Evolutionary conservation across 2,113 vertebrate genomes (phyloP), one percentile per base, ranked within the genome.

Genomic region (Semicossyphus pulcher): DNA sequence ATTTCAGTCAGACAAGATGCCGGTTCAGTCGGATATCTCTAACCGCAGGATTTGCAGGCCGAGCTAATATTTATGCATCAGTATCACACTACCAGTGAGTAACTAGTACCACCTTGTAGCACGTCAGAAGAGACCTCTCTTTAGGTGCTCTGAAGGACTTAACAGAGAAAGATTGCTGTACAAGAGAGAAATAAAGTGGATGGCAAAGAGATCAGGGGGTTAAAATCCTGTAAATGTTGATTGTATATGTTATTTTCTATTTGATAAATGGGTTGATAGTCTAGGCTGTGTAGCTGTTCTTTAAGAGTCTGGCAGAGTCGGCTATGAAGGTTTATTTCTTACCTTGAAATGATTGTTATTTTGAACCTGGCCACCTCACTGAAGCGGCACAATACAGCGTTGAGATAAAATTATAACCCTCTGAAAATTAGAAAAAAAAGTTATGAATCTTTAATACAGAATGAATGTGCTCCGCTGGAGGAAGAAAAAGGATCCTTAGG

Each of bases 381-480:
- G 42, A 59, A 61, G 68, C 66, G 65, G 67, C 31, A 58, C 49
- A 72, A 76, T 73, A 78, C 77, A 70, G 53, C 71, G 76, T 15
- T 70, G 49, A 76, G 66, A 83, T 69, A 53, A 83, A 89, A 75
- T 71, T 61, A 58, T 78, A 76, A 62, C 66, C 51, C 64, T 52
- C 64, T 68, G 52, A 78, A 80, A 78, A 75, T 78, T 49, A 48
- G 18, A 31, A 61, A 69, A 32, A 49, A 20, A 56, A 74, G 31
- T 45, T 56, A 59, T 81, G 67, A 85, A 80, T 81, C 32, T 83
- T 80, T 83, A 76, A 86, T 83, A 57, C 20, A 20, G 45, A 83
- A 65, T 58, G 60, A 85, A 67, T 60, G 36, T 70, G 52, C 63
- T 74, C 41, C 48, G 51, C 67, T 36, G 36, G 58, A 68, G 45